A percentile compares a stretch with the other conserved stretches of the same genome.
Conservation (phyloP, 2,113 vertebrate species). For the Centropus bengalensis region DNA sequence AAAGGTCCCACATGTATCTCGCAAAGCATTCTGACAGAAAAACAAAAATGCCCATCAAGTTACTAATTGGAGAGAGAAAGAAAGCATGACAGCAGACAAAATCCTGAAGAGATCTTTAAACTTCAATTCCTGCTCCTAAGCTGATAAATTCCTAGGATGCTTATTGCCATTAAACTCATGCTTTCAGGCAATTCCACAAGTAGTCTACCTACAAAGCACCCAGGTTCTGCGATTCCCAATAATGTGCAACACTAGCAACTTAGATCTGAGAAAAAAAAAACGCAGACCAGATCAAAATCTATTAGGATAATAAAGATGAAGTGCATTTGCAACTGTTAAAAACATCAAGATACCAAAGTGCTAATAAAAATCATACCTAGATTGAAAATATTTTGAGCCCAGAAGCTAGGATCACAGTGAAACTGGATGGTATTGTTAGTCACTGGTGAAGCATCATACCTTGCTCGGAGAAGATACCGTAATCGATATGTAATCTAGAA, state of each 20-base stretch:
- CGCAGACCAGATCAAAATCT: background rate
- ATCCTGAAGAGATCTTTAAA: background rate
- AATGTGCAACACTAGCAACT: background rate
- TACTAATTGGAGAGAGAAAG: background rate
- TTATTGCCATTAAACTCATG: background rate
- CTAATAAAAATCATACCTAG: slow-evolving; percentile 76
- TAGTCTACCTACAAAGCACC: background rate
- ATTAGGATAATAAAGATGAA: background rate
- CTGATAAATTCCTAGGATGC: background rate
- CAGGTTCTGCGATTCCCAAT: background rate
- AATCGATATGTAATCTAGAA: slow-evolving; percentile 81
- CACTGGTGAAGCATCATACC: slow-evolving; percentile 83
- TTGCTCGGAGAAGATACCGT: slow-evolving; percentile 81
- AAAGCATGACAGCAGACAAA: background rate
- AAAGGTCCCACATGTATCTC: background rate
- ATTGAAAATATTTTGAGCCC: slow-evolving; percentile 88
- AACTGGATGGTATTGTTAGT: slow-evolving; percentile 82
- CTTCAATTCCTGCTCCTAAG: background rate
- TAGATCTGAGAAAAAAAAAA: background rate
- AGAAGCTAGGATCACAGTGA: slow-evolving; percentile 87
- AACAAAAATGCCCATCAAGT: background rate
- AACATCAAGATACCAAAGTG: background rate
- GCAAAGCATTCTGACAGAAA: background rate
- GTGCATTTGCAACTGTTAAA: background rate
- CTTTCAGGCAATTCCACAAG: background rate